Base-by-base conservation (phyloP, 30 jellyfish, hydroid and myxozoan genomes). In the Catostylus mosaicus region DNA sequence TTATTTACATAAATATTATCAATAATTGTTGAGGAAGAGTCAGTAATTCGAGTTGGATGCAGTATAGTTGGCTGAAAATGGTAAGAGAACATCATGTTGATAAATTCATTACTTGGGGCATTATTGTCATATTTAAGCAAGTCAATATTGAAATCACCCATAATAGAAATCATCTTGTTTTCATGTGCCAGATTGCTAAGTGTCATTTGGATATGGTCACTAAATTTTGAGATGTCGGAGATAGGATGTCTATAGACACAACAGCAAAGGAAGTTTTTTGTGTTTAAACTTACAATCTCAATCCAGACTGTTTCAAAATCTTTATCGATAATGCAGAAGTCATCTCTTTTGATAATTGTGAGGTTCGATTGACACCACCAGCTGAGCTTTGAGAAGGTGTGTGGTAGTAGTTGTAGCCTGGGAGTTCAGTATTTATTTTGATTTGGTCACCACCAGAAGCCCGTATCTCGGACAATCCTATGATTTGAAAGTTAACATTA, bases 31-130 rank as follows among this genome's bases (percentile, higher is more conserved):
- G 70, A 34, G 24, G 84, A 48, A 29, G 70, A 11, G 57, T 29
- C 50, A 47, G 87, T 75, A 48, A 75, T 75, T 10, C 60, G 84
- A 16, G 87, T 75, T 48, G 87, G 87, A 20, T 70, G 70, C 23
- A 37, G 33, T 12, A 75, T 75, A 0, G 60, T 11, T 50, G 87
- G 87, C 29, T 48, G 70, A 2, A 75, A 56, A n/a, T 24, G 66
- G 60, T 75, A 22, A 1, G 87, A 75, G 36, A 73, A 23, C 45
- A 20, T 35, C 0, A 19, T 67, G 77, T 67, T 22, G 37, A 67
- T 19, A 35, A 67, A 67, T 19, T 67, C 68, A 24, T 36, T 18
- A 20, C 60, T 67, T 7, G 11, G 54, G 22, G 65, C 24, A 40
- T 72, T 12, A 24, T 40, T 0, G 0, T 72, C 84, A 72, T 72